These are phyloP conservation scores for Aphis craccivora DNA, from an alignment of 1,140 invertebrate genomes.

Conservation along the genomic window DNA sequence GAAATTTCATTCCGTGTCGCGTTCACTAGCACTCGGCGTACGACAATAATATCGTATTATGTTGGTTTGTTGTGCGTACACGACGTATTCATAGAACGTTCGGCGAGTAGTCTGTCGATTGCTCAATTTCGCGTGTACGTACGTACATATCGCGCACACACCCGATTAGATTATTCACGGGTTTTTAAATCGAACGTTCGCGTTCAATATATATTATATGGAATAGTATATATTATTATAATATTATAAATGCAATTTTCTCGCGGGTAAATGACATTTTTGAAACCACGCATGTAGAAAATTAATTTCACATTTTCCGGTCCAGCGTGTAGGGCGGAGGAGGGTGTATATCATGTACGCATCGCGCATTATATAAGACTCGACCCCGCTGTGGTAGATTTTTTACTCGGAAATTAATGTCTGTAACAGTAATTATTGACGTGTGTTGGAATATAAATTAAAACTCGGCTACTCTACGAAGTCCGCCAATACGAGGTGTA, in stretches of 20 bases:
- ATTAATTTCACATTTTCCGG: neutral
- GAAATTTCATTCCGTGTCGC: neutral
- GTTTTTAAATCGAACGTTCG: neutral
- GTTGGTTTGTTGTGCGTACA: neutral
- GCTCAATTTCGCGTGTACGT: neutral
- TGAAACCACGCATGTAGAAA: conserved; percentile 21
- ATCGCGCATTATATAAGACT: neutral
- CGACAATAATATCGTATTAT: neutral
- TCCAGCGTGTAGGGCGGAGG: neutral
- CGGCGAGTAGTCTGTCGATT: conserved; percentile 19
- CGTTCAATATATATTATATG: neutral
- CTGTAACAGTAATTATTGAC: neutral
- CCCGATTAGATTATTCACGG: conserved; percentile 13
- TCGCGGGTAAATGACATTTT: neutral
- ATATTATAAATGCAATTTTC: neutral
- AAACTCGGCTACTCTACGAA: neutral
- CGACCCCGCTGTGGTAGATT: neutral
- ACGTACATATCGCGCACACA: neutral
- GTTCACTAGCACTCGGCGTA: neutral
- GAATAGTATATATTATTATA: neutral
- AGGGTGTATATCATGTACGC: neutral
- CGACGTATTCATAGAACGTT: neutral
- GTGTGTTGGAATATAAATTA: neutral
- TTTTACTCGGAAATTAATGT: neutral
- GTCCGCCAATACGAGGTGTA: neutral